Percentiles rank a stretch among this genome's conserved stretches.
These are phyloP conservation scores for Maccullochella peelii DNA, from an alignment of 2,113 vertebrate species.

Conservation along the genomic window DNA sequence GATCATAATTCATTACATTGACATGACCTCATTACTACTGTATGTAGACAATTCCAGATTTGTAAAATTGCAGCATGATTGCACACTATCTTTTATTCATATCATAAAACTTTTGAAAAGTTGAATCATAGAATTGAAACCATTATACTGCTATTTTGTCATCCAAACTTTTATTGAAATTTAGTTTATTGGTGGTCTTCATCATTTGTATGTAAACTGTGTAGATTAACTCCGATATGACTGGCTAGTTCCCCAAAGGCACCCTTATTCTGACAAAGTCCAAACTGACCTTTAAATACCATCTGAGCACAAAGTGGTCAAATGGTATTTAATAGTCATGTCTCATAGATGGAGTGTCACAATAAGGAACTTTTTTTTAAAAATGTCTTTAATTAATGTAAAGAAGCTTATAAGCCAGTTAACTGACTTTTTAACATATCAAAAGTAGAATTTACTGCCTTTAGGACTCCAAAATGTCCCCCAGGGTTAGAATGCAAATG, in stretches of 20 bases:
- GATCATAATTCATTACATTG: constrained; percentile 55
- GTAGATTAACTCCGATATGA: constrained; percentile 3
- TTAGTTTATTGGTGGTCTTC: constrained; percentile 75
- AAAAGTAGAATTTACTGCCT: neutral
- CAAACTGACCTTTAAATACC: constrained; percentile 68
- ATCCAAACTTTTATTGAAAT: constrained; percentile 77
- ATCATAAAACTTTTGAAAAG: constrained; percentile 62
- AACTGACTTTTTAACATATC: neutral
- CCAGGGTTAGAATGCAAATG: constrained; percentile 69
- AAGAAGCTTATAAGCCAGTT: constrained; percentile 16
- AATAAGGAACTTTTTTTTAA: constrained; percentile 28
- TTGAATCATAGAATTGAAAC: constrained; percentile 83
- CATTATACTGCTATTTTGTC: constrained; percentile 89
- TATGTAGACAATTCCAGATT: constrained; percentile 33
- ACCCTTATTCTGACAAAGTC: constrained; percentile 58
- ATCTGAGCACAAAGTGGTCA: constrained; percentile 48
- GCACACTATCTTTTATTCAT: constrained; percentile 67
- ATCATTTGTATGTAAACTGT: constrained; percentile 66
- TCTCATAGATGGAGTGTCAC: constrained; percentile 49
- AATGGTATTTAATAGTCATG: constrained; percentile 50
- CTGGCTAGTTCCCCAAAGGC: constrained; percentile 21
- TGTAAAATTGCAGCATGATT: constrained; percentile 71
- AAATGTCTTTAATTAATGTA: constrained; percentile 5
- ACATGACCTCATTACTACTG: constrained; percentile 49
- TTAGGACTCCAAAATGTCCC: neutral